These are phyloP conservation scores for Antheraea assamensis DNA, from an alignment of 2,888 invertebrate genomes.

Conservation along the genomic window DNA sequence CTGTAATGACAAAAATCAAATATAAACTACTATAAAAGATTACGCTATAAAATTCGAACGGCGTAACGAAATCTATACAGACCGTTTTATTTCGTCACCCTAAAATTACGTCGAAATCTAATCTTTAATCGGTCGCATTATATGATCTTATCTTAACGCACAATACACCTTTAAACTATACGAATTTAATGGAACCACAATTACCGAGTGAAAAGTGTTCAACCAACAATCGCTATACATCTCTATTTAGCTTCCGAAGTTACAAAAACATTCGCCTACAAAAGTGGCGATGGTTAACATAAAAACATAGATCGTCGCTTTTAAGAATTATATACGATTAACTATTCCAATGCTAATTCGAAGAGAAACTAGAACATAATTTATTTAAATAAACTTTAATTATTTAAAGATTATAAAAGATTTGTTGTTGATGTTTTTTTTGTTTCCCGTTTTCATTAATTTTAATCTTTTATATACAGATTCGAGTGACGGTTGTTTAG, in stretches of 20 bases:
- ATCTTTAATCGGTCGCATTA: slow-evolving; percentile 16
- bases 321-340: neutral
- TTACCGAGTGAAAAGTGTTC: neutral
- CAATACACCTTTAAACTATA: slow-evolving; percentile 9
- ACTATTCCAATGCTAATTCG: slow-evolving; percentile 9
- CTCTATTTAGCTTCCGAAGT: neutral
- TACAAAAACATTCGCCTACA: neutral
- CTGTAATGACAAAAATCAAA: slow-evolving; percentile 9
- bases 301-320: neutral
- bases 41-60: slow-evolving; percentile 10
- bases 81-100: slow-evolving; percentile 22
- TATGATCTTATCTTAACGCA: slow-evolving; percentile 9
- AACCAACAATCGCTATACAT: neutral
- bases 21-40: slow-evolving; percentile 21
- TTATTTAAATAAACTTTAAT: slow-evolving; percentile 2
- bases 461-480: neutral
- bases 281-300: neutral
- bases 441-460: neutral
- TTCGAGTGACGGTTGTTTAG: neutral
- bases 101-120: slow-evolving; percentile 13
- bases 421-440: neutral
- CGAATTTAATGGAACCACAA: neutral
- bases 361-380: slow-evolving; percentile 12
- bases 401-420: slow-evolving; percentile 4
- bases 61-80: slow-evolving; percentile 13